A percentile compares a stretch with the other conserved stretches of the same genome.
These are phyloP conservation scores for Scartelaos histophorus DNA, from an alignment of 2,113 vertebrate genomes.

Conservation along the genomic window DNA sequence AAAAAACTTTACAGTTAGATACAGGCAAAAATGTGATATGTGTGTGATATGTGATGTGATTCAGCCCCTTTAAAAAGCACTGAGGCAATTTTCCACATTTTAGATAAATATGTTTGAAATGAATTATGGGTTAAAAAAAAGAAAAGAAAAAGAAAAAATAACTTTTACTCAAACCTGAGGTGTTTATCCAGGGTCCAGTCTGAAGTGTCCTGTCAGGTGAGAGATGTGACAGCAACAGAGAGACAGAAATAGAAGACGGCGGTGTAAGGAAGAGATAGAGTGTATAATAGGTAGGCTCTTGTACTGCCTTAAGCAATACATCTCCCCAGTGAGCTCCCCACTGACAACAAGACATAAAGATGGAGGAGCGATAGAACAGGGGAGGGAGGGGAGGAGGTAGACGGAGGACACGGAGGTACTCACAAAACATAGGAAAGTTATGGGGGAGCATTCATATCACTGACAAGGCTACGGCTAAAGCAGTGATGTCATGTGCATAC, in stretches of 20 bases:
- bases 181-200: constrained; percentile 1
- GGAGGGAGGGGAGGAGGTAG: constrained; percentile 27
- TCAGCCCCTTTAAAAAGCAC: not conserved
- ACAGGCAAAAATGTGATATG: too few relatives aligned
- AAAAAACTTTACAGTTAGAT: too few relatives aligned
- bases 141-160: not conserved
- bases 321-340: constrained; percentile 65
- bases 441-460: constrained; percentile 39
- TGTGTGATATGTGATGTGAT: too few relatives aligned
- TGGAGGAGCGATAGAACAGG: constrained; percentile 23
- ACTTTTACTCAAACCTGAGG: not conserved
- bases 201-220: constrained; percentile 23
- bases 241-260: constrained; percentile 11
- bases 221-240: constrained; percentile 34
- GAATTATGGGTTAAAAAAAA: not conserved
- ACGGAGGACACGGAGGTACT: constrained; percentile 43
- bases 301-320: constrained; percentile 79
- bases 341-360: constrained; percentile 62
- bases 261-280: constrained; percentile 40
- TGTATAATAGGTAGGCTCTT: constrained; percentile 59
- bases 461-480: constrained; percentile 31
- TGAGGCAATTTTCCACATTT: not conserved
- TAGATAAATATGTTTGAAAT: not conserved
- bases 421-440: constrained; percentile 43
- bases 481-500: constrained; percentile 23